phyloP scores from a whole-genome alignment of 2,113 vertebrate species.

The Colistium nudipinnis region DNA sequence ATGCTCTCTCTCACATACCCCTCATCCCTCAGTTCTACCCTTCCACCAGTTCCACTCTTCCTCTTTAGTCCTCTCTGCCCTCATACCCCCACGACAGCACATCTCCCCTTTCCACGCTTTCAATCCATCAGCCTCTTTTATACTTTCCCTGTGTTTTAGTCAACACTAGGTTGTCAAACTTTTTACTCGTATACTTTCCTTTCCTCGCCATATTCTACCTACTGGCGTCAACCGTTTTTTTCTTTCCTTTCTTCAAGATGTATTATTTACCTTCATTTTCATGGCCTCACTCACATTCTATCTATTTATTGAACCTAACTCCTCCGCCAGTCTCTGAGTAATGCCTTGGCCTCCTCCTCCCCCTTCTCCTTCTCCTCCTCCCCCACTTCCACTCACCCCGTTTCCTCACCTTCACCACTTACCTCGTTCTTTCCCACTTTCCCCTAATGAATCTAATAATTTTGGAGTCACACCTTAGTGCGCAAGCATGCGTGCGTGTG shows the following conservation, averaged over 20 bases:
- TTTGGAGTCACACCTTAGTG: conserved; percentile 64
- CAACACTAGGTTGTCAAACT: neutral
- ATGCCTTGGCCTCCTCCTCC: conserved; percentile 24
- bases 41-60: conserved; percentile 1
- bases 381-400: conserved; percentile 6
- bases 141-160: neutral
- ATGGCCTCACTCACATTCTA: neutral
- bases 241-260: conserved; percentile 9
- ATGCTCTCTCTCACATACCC: conserved; percentile 33
- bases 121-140: neutral
- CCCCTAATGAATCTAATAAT: conserved; percentile 72
- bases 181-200: neutral
- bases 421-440: conserved; percentile 38
- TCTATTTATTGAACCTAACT: neutral
- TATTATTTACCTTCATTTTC: neutral
- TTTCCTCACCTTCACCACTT: conserved; percentile 26
- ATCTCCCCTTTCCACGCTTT: conserved; percentile 4
- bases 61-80: conserved; percentile 7
- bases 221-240: neutral
- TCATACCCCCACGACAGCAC: neutral
- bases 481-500: conserved; percentile 14
- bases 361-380: no score
- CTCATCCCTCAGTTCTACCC: neutral
- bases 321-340: conserved; percentile 24
- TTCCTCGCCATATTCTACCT: neutral